Conservation (phyloP, 2,888 invertebrate genomes). For the Argynnis bischoffii region DNA sequence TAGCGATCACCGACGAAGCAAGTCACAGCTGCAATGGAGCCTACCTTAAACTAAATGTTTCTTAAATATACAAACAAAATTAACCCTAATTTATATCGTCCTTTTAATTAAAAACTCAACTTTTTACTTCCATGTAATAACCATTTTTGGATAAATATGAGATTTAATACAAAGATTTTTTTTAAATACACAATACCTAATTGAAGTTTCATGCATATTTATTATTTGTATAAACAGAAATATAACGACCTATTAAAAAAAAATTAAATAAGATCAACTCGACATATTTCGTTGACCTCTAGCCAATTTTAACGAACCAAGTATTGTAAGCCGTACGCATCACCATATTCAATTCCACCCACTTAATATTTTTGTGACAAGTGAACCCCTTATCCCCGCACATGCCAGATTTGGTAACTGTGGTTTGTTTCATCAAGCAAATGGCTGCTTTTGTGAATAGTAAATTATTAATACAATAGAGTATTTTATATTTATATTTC, state of each 20-base stretch:
- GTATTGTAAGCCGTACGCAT: slow-evolving; percentile 61
- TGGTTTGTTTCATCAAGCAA: slow-evolving; percentile 40
- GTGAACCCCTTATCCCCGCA: slow-evolving; percentile 63
- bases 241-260: background rate
- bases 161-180: background rate
- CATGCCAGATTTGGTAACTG: slow-evolving; percentile 61
- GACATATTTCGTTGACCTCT: slow-evolving; percentile 29
- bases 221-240: too few relatives aligned
- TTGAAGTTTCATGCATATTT: too few relatives aligned
- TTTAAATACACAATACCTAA: background rate
- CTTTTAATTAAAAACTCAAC: too few relatives aligned
- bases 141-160: background rate
- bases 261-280: slow-evolving; percentile 3
- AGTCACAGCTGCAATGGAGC: slow-evolving; percentile 43
- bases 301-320: slow-evolving; percentile 70
- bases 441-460: slow-evolving; percentile 30
- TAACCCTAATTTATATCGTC: too few relatives aligned
- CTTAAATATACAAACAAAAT: background rate
- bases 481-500: slow-evolving; percentile 14
- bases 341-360: slow-evolving; percentile 74
- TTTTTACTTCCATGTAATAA: too few relatives aligned
- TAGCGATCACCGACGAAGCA: slow-evolving; percentile 42
- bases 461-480: slow-evolving; percentile 24
- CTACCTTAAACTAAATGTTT: slow-evolving; percentile 5
- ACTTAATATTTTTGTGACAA: slow-evolving; percentile 68